phyloP scores from a whole-genome alignment of 1,140 invertebrate species.

The Bombus sibiricus region DNA sequence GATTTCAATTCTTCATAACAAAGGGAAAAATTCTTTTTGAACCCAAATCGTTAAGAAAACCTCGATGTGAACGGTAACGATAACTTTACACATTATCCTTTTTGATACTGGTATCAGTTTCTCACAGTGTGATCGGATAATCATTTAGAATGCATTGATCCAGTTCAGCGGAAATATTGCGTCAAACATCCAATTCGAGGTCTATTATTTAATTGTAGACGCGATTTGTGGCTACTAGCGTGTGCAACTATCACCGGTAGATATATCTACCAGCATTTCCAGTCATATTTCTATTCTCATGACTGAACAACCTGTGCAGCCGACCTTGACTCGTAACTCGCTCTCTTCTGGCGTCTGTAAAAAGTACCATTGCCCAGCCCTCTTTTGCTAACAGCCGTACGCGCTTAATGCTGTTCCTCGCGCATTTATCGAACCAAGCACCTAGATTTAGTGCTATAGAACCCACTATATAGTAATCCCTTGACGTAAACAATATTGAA shows the following conservation, averaged over 20 bases:
- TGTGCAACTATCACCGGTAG: conserved; percentile 46
- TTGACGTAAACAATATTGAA: background rate
- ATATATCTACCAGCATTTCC: conserved; percentile 28
- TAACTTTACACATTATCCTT: background rate
- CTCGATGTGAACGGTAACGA: background rate
- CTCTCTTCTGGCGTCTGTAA: conserved; percentile 68
- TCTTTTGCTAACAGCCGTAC: conserved; percentile 64
- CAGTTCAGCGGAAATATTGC: conserved; percentile 35
- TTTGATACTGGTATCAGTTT: conserved; percentile 14
- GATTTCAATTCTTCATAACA: too few relatives aligned
- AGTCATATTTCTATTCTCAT: conserved; percentile 69
- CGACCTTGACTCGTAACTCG: conserved; percentile 70
- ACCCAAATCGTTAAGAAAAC: too few relatives aligned
- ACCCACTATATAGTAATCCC: background rate
- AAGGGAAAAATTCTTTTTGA: too few relatives aligned
- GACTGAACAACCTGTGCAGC: conserved; percentile 65
- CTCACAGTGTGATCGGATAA: background rate
- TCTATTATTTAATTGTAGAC: conserved; percentile 39
- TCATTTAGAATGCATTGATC: conserved; percentile 19
- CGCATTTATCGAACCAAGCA: conserved; percentile 51
- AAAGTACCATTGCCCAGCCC: conserved; percentile 57
- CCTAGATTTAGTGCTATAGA: background rate
- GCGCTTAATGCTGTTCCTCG: conserved; percentile 49
- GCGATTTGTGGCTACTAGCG: conserved; percentile 30
- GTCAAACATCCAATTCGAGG: conserved; percentile 17